Evolutionary conservation across 2,113 vertebrate genomes (phyloP).

Genomic region (Eurypyga helias): DNA sequence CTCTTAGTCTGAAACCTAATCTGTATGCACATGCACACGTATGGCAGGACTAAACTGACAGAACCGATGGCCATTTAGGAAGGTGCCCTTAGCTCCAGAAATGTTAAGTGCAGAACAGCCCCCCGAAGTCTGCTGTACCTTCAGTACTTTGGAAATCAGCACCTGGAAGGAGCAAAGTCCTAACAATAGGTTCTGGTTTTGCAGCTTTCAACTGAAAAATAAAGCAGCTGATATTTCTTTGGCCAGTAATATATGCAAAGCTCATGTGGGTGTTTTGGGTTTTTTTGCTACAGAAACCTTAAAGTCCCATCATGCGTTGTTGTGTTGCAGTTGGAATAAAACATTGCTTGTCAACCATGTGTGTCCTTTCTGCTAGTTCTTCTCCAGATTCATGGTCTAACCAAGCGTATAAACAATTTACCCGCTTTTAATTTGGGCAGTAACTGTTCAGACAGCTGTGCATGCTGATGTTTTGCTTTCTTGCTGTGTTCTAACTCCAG

Average conservation of each 20-base stretch:
- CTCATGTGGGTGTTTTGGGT: not conserved
- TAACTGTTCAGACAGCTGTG: not conserved
- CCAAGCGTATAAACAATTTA: not conserved
- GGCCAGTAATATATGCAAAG: not conserved
- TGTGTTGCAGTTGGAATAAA: not conserved
- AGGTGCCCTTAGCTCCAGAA: not conserved
- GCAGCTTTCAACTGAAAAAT: not conserved
- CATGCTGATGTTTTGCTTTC: not conserved
- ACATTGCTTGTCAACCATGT: fast-evolving
- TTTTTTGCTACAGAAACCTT: not conserved
- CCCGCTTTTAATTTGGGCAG: not conserved
- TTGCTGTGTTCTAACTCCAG: not conserved
- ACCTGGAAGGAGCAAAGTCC: not conserved
- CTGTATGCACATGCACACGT: not conserved
- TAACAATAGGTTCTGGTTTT: not conserved
- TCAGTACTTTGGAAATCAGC: not conserved
- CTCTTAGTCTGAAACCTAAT: not conserved
- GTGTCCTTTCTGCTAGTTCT: not conserved
- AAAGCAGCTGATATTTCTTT: not conserved
- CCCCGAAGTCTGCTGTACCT: not conserved
- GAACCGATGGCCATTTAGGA: too few relatives aligned
- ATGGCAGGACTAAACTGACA: not conserved
- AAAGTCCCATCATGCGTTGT: fast-evolving
- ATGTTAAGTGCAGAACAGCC: not conserved
- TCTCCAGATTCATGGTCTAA: not conserved